A percentile compares a stretch with the other conserved stretches of the same genome.
These are phyloP conservation scores for Montipora cactus DNA, from an alignment of 64 coral and sea anemone genomes.

Conservation along the genomic window DNA sequence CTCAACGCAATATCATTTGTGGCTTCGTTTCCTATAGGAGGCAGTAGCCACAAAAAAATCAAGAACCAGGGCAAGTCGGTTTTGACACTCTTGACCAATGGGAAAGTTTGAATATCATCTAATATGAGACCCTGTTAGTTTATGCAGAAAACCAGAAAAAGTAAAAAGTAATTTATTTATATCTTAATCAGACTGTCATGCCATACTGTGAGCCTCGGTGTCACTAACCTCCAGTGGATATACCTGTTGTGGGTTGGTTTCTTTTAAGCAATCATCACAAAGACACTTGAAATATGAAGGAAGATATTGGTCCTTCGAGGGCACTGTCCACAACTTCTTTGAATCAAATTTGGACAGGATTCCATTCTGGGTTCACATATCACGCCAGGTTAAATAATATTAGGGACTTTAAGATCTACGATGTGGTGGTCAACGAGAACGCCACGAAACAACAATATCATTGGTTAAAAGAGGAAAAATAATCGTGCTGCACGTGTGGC, in stretches of 20 bases:
- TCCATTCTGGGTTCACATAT: constrained; percentile 40
- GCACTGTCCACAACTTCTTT: constrained; percentile 31
- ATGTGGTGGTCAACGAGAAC: too few relatives aligned
- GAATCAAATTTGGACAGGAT: not conserved
- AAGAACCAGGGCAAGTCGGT: too few relatives aligned
- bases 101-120: too few relatives aligned
- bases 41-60: not conserved
- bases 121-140: too few relatives aligned
- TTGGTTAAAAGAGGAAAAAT: too few relatives aligned
- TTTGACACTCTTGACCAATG: too few relatives aligned
- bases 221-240: constrained; percentile 2
- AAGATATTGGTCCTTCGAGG: constrained; percentile 9
- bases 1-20: not conserved
- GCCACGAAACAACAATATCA: too few relatives aligned
- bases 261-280: not conserved
- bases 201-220: too few relatives aligned
- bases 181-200: too few relatives aligned
- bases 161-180: too few relatives aligned
- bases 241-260: not conserved
- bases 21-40: not conserved
- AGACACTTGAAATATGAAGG: constrained; percentile 18
- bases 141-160: too few relatives aligned
- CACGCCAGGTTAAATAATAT: constrained; percentile 36
- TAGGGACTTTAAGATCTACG: not conserved
- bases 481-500: too few relatives aligned